These are phyloP conservation scores for Paedocypris micromegethes DNA, from an alignment of 2,797 vertebrate species.

Conservation along the genomic window DNA sequence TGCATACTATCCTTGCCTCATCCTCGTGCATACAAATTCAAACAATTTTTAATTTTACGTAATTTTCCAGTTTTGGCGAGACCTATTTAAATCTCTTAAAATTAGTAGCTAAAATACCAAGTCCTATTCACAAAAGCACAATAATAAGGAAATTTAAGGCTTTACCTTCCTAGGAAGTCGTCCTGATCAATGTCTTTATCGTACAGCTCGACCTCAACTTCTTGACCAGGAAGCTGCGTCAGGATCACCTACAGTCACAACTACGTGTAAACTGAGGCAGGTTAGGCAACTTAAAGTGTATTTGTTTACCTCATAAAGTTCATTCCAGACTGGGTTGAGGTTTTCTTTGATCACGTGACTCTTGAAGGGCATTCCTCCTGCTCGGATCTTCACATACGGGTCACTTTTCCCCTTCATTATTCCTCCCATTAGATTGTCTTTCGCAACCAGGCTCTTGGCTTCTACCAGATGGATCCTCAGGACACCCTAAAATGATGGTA, in stretches of 20 bases:
- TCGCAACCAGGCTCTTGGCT: constrained; percentile 82
- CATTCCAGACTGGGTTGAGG: constrained; percentile 87
- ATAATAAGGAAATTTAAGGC: background rate
- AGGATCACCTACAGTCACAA: constrained; percentile 72
- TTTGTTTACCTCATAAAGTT: constrained; percentile 78
- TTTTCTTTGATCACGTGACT: constrained; percentile 86
- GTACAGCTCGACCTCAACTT: constrained; percentile 83
- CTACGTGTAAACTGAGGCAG: too few species aligned
- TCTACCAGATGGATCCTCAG: constrained; percentile 83
- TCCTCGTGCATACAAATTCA: too few species aligned
- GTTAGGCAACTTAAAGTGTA: background rate
- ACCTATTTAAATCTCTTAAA: too few species aligned
- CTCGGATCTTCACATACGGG: constrained; percentile 83
- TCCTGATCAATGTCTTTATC: constrained; percentile 93
- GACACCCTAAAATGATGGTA: constrained; percentile 68
- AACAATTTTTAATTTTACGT: too few species aligned
- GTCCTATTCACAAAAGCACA: too few species aligned
- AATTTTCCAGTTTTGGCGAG: too few species aligned
- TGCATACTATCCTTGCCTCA: too few species aligned
- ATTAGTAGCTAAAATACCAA: too few species aligned
- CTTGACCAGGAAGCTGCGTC: constrained; percentile 82
- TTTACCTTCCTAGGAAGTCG: constrained; percentile 86
- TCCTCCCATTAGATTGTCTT: constrained; percentile 88
- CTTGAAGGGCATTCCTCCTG: constrained; percentile 77
- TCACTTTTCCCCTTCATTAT: constrained; percentile 90